Evolutionary conservation across 2,113 vertebrate species (phyloP).

Genomic region (Pseudopipra pipra): DNA sequence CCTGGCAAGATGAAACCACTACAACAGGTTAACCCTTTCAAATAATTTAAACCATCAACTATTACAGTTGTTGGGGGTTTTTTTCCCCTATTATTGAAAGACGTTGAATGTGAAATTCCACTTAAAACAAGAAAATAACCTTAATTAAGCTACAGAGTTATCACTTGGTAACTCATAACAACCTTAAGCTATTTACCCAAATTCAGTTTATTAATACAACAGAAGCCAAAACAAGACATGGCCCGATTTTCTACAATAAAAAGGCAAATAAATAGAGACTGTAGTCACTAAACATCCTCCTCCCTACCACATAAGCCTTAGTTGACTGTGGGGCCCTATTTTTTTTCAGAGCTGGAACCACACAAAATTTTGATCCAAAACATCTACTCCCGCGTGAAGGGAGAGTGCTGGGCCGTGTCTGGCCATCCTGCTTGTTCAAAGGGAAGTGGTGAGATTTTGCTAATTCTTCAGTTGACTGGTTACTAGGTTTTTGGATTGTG

Average conservation of each 20-base stretch:
- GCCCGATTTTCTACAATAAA: neutral
- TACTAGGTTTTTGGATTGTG: no score
- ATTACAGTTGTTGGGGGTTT: neutral
- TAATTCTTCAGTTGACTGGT: no score
- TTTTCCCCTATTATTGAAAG: neutral
- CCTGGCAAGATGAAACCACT: no score
- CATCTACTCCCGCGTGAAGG: no score
- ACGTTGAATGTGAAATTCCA: neutral
- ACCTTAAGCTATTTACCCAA: neutral
- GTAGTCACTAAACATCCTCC: neutral
- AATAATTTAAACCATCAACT: neutral
- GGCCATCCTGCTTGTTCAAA: no score
- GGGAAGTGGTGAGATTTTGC: no score
- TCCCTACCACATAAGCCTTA: neutral
- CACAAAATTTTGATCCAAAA: neutral
- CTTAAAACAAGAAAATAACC: neutral
- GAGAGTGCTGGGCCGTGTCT: no score
- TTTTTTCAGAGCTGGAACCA: neutral
- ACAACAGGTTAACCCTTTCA: neutral
- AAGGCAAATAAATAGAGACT: neutral
- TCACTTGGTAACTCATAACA: neutral
- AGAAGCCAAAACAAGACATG: neutral
- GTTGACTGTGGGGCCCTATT: rapidly evolving
- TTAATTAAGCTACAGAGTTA: neutral
- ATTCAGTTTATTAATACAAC: neutral